Base-by-base conservation (phyloP, 2,113 vertebrate species). In the Ceratotherium simum region DNA sequence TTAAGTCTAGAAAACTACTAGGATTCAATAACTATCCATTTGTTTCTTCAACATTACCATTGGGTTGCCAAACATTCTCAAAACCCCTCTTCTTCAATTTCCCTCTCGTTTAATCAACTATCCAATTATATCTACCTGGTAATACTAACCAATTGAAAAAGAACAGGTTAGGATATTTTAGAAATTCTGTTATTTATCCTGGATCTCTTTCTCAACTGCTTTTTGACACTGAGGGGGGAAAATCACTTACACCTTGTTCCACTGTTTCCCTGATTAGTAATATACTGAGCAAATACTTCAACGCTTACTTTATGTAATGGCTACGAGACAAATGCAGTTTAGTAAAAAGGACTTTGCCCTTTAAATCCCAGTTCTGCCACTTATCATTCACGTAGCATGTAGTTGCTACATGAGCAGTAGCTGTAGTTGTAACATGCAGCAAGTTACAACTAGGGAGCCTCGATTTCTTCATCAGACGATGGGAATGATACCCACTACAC, bases 1-100 rank as follows among this genome's bases (percentile, higher is more conserved):
- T 92, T 81, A 79, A 29, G 69, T 46, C 97, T 78, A 90, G 73
- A 95, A 91, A 97, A 91, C 64, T 83, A 75, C n/a, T 54, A 90
- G 65, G 46, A 82, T 81, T 89, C 42, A 91, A 14, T 42, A 72
- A 36, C 39, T 87, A 83, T 48, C 64, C 18, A 72, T 27, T 67
- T 81, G 31, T 29, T 78, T 96, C 73, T 86, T 96, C 42, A 89
- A 91, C 85, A 82, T 89, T 70, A 81, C 16, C n/a, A 36, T 5
- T 58, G 75, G 58, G 29, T 69, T 79, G 17, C 64, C 81, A 82
- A 64, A 60, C 39, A 39, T 81, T 91, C 78, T 88, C 46, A 76
- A 79, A 85, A 83, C 29, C 0, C 8, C 70, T 48, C 46, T 58
- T 92, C 73, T 58, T 87, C 54, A 76, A 67, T 56, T 76, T 90